Evolutionary conservation across 2,797 vertebrate genomes (phyloP).

Genomic region (Tragopan temminckii): DNA sequence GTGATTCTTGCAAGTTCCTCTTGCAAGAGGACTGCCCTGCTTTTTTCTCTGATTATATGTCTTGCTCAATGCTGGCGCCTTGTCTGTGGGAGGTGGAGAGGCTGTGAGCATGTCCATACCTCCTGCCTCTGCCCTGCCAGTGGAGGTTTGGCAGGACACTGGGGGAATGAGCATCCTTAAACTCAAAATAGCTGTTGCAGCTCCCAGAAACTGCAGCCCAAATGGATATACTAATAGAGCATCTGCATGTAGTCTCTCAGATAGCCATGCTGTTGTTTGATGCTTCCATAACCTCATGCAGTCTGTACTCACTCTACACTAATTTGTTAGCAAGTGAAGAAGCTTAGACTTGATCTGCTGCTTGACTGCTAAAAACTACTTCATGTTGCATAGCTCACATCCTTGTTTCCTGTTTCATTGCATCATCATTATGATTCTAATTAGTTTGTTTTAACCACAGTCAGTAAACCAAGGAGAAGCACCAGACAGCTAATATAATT

Average conservation of each 20-base stretch:
- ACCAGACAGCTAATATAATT: slow-evolving; percentile 52
- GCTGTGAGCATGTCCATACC: accelerated
- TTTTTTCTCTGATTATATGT: accelerated
- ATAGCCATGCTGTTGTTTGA: not conserved
- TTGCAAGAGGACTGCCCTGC: not conserved
- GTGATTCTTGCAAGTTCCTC: not conserved
- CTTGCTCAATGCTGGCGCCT: not conserved
- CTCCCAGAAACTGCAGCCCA: not conserved
- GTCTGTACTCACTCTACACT: not conserved
- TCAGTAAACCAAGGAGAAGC: slow-evolving; percentile 52
- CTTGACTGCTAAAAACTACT: not conserved
- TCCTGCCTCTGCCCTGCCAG: not conserved
- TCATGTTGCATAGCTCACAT: not conserved
- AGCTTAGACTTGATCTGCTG: not conserved
- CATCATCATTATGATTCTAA: slow-evolving; percentile 45
- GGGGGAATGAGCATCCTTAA: not conserved
- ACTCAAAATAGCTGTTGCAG: not conserved
- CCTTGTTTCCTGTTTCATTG: not conserved
- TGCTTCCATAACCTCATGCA: not conserved
- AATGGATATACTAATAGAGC: not conserved
- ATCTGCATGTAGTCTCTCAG: not conserved
- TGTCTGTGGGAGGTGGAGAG: not conserved
- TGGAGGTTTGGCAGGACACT: no score
- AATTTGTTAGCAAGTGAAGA: not conserved
- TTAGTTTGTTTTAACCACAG: slow-evolving; percentile 73